A percentile compares a stretch with the other conserved stretches of the same genome.
phyloP scores from a whole-genome alignment of 2,113 vertebrate genomes.

The Scopus umbretta region DNA sequence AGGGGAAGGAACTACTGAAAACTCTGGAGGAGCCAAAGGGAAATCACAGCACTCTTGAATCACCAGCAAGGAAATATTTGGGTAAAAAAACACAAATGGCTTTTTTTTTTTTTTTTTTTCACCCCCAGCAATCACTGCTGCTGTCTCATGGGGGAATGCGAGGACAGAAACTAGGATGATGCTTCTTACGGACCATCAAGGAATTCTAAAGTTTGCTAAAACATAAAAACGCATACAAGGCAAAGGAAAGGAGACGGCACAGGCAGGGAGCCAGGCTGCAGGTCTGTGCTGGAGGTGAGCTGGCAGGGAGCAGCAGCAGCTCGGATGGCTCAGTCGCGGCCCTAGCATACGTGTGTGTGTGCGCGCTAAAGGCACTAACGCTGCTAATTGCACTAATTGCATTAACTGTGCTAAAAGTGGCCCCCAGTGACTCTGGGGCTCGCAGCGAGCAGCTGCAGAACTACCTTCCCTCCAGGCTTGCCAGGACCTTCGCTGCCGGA shows the following conservation, averaged over 20 bases:
- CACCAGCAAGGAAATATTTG: background rate
- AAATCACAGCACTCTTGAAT: background rate
- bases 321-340: background rate
- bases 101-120: too few relatives aligned
- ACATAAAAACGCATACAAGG: background rate
- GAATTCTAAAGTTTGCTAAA: background rate
- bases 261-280: accelerated
- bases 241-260: background rate
- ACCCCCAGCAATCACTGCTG: background rate
- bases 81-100: background rate
- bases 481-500: accelerated
- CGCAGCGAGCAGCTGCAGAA: background rate
- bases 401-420: too few relatives aligned
- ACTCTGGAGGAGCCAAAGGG: background rate
- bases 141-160: background rate
- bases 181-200: background rate
- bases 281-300: background rate
- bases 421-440: background rate
- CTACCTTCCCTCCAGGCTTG: background rate
- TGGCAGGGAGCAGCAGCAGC: background rate
- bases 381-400: background rate
- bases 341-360: accelerated
- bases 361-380: background rate
- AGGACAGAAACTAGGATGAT: background rate
- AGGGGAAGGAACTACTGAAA: constrained; percentile 1